Percentiles rank a stretch among this genome's conserved stretches.
These are phyloP conservation scores for Pristionchus entomophagus DNA, from an alignment of 2,888 invertebrate genomes.

Conservation along the genomic window DNA sequence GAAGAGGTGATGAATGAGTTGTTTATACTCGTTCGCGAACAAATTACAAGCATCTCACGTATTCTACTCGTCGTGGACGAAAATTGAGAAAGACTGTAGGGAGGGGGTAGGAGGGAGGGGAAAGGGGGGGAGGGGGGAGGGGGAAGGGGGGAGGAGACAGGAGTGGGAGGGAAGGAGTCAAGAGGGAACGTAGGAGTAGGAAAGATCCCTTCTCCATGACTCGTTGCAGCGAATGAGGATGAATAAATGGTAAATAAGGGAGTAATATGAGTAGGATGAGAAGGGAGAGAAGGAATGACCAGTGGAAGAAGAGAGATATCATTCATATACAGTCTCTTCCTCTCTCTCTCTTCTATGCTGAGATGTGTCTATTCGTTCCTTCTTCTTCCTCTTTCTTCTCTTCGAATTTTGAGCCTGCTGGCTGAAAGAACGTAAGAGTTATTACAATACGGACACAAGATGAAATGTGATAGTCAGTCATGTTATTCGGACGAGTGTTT, in stretches of 20 bases:
- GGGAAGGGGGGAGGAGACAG: background rate
- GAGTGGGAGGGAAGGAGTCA: background rate
- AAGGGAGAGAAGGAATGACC: background rate
- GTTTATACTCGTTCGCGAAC: background rate
- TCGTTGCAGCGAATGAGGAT: background rate
- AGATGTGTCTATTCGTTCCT: slow-evolving; percentile 1
- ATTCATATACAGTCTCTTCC: background rate
- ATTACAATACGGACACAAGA: background rate
- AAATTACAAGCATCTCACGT: background rate
- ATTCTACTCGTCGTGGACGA: background rate
- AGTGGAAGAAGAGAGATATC: background rate
- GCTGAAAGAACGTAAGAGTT: background rate
- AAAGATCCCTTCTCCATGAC: no score
- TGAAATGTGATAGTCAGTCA: background rate
- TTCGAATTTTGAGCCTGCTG: slow-evolving; percentile 22
- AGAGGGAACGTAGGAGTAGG: background rate
- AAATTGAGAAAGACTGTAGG: background rate
- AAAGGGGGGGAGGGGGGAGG: background rate
- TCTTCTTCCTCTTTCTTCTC: slow-evolving; percentile 13
- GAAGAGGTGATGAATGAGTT: background rate
- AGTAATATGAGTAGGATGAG: background rate
- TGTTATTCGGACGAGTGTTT: slow-evolving; percentile 25
- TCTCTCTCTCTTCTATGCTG: slow-evolving; percentile 18
- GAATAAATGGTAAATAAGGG: background rate
- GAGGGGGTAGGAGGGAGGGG: background rate